Evolutionary conservation across 2,113 vertebrate genomes (phyloP), one percentile per base, ranked within the genome.

Genomic region (Corythornis madagascariensis): DNA sequence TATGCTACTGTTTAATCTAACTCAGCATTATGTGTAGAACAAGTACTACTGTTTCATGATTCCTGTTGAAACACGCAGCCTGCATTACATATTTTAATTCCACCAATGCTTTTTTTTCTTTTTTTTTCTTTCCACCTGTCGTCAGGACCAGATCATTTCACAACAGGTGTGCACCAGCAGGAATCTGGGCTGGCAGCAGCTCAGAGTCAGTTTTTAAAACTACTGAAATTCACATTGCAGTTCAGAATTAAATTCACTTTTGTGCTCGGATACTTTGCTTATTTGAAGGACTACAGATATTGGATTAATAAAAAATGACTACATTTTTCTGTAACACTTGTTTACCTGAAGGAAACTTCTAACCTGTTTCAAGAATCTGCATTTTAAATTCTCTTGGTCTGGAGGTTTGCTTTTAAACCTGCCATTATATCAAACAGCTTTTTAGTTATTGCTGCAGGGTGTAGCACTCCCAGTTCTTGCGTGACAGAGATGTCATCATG

Each of bases 401-500:
- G 91, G 90, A 97, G 96, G 95, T 96, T 94, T 97, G 88, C 95
- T 96, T 96, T 96, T 96, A 97, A 96, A 92, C 97, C 95, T 96
- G 64, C 95, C 92, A 96, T 96, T 97, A 90, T 94, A 91, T 96
- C 90, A 93, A 90, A 35, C 81, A 95, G 94, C 94, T 95, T 96
- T 96, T 97, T 96, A 95, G 97, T 94, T 96, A 94, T 94, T 77
- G 96, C 97, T 96, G 94, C 84, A 96, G 97, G 96, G 96, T 73
- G 86, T 89, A 97, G 94, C 97, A 96, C 97, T 95, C 95, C 94
- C 95, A 89, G 81, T 94, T 96, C 92, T 97, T 97, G 96, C 96
- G 91, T 97, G 97, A 97, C 97, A 96, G 93, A 92, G 91, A 97
- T 97, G 97, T 97, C 96, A 95, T 97, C 95, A 96, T 92, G 90